Percentiles rank a stretch among this genome's conserved stretches.
These are phyloP conservation scores for Steinernema carpocapsae DNA, from an alignment of 2,888 invertebrate species.

Conservation along the genomic window DNA sequence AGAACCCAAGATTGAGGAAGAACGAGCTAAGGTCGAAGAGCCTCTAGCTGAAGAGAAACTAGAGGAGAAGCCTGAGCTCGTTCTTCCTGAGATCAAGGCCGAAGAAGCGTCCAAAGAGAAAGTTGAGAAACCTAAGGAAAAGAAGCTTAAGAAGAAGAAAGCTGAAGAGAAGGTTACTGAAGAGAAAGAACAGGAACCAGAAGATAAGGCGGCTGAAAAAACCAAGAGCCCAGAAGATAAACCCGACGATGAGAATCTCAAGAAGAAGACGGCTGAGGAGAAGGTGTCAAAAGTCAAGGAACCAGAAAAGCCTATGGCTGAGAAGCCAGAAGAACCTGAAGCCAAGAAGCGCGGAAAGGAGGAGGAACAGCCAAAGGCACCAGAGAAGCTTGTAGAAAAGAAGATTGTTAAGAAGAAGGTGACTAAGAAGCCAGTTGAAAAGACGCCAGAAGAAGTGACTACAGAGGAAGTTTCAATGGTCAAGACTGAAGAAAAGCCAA, in stretches of 20 bases:
- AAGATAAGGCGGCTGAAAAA: constrained; percentile 38
- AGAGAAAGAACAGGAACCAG: not conserved
- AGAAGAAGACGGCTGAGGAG: constrained; percentile 38
- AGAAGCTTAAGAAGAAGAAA: constrained; percentile 5
- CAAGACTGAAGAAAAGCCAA: too few species aligned
- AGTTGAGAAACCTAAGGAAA: not conserved
- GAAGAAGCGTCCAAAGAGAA: not conserved
- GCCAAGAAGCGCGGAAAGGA: too few species aligned
- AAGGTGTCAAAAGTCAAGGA: constrained; percentile 30
- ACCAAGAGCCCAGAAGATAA: not conserved
- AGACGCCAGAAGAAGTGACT: too few species aligned
- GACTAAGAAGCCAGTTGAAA: too few species aligned
- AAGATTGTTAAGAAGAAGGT: too few species aligned
- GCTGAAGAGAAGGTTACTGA: constrained; percentile 36
- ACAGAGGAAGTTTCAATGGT: too few species aligned
- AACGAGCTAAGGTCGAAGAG: not conserved
- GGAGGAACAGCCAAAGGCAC: too few species aligned
- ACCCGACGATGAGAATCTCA: constrained; percentile 25
- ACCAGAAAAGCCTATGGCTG: constrained; percentile 3
- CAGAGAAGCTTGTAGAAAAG: too few species aligned
- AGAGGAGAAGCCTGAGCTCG: not conserved
- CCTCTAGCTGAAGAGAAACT: not conserved
- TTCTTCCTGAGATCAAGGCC: not conserved
- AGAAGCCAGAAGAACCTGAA: too few species aligned
- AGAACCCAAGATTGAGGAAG: not conserved